Base-by-base conservation (phyloP, 2,113 vertebrate species). In the Alouatta palliata region DNA sequence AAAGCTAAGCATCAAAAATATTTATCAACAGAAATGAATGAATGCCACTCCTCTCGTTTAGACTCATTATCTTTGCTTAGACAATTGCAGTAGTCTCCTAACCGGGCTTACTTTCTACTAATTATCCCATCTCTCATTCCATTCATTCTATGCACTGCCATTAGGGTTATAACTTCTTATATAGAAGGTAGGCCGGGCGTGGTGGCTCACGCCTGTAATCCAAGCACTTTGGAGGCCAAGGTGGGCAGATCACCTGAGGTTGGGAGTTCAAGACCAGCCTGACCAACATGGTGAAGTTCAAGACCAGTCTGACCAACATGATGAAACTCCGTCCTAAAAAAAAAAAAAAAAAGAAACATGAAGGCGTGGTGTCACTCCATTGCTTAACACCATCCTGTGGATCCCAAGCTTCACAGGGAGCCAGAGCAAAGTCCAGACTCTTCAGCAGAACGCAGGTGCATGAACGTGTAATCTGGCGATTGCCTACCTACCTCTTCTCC, bases 361-460 rank as follows among this genome's bases (percentile, higher is more conserved):
- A 66, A 73, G 17, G 45, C 37, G 35, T 43, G 56, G 16, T 49
- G 47, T 52, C 91, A 43, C 11, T 43, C 25, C 10, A 27, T 11
- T 52, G 30, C 43, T 54, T 21, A 25, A 30, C 43, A 75, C 37
- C 54, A 32, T 6, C 81, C 66, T 19, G 2, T 13, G 32, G 58
- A 3, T 30, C 21, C 47, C 25, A n/a, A 1, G 0, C 27, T 45
- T 52, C 23, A 71, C 1, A 9, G 14, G 40, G 8, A 27, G 13
- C 8, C 58, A 17, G 35, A 23, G 43, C 19, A 56, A 58, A 75
- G 8, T 27, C 47, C 30, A 16, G 70, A 68, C 47, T 58, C 40
- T 27, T 81, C 61, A 58, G 40, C 58, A 88, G 21, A 40, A 82
- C 49, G 3, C 5, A 13, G 0, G 0, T 32, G 32, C 43, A 8